Percentiles rank a stretch among this genome's conserved stretches.
These are phyloP conservation scores for Sphinx pinastri DNA, from an alignment of 2,888 invertebrate genomes.

Conservation along the genomic window DNA sequence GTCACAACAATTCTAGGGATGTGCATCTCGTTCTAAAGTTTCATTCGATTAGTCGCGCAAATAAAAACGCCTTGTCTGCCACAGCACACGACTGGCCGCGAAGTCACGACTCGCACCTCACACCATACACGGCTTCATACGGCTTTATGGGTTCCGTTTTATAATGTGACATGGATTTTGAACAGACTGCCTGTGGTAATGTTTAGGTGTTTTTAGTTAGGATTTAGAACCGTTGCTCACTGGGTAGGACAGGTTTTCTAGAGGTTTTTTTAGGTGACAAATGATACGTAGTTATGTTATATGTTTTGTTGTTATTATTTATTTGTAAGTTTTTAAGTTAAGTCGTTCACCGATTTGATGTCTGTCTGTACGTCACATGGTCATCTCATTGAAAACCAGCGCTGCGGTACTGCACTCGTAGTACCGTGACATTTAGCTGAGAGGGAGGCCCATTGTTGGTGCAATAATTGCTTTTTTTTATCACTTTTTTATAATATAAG, in stretches of 20 bases:
- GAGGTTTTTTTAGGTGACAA: background rate
- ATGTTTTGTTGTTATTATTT: too few relatives aligned
- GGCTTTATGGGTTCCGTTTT: conserved; percentile 32
- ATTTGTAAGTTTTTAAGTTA: too few relatives aligned
- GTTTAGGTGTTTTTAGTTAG: background rate
- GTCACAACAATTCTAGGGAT: too few relatives aligned
- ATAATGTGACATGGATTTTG: conserved; percentile 27
- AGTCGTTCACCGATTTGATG: too few relatives aligned
- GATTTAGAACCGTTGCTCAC: background rate
- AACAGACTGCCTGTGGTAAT: background rate
- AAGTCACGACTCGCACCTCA: conserved; percentile 51
- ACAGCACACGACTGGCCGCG: conserved; percentile 42
- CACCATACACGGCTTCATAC: conserved; percentile 40
- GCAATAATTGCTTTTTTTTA: too few relatives aligned
- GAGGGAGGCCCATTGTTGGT: too few relatives aligned
- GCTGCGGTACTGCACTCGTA: too few relatives aligned
- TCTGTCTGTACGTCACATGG: too few relatives aligned
- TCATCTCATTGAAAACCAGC: too few relatives aligned
- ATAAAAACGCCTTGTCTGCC: conserved; percentile 29
- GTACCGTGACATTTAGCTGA: too few relatives aligned
- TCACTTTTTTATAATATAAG: too few relatives aligned
- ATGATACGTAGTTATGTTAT: too few relatives aligned
- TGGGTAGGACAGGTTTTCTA: background rate
- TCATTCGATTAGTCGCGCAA: conserved; percentile 34
- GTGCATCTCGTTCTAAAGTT: background rate